A percentile compares a stretch with the other conserved stretches of the same genome.
Conservation (phyloP, 2,888 invertebrate species). For the Agrotis clavis region DNA sequence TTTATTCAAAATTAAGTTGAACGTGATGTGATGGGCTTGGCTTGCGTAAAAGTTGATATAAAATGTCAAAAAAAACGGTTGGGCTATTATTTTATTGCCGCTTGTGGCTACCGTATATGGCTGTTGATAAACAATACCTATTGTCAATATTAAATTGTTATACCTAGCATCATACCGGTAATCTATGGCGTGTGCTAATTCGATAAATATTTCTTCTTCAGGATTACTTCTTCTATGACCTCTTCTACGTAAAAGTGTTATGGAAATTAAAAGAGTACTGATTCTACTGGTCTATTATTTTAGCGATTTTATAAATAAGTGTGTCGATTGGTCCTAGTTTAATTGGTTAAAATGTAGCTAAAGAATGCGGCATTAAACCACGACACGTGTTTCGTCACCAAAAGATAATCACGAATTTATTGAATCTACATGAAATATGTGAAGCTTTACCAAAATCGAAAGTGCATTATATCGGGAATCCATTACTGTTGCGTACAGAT, state of each 20-base stretch:
- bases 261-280: too few relatives aligned
- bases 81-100: background rate
- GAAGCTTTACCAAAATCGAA: constrained; percentile 65
- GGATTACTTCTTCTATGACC: background rate
- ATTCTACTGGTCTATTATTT: background rate
- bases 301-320: background rate
- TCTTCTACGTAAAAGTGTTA: background rate
- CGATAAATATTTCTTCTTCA: background rate
- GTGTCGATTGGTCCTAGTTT: background rate
- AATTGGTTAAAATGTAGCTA: constrained; percentile 12
- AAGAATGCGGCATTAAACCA: constrained; percentile 40
- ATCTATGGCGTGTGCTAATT: constrained; percentile 16
- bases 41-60: constrained; percentile 3
- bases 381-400: constrained; percentile 47
- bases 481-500: constrained; percentile 60
- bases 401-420: constrained; percentile 61
- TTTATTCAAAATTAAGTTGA: constrained; percentile 44
- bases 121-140: constrained; percentile 21
- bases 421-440: constrained; percentile 57
- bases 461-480: constrained; percentile 66
- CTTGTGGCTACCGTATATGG: constrained; percentile 14
- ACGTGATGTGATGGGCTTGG: constrained; percentile 15
- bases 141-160: constrained; percentile 33
- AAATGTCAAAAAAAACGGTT: constrained; percentile 2
- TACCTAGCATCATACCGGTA: constrained; percentile 15